Conservation (phyloP, 2,113 vertebrate genomes). For the Myrmecobius fasciatus region DNA sequence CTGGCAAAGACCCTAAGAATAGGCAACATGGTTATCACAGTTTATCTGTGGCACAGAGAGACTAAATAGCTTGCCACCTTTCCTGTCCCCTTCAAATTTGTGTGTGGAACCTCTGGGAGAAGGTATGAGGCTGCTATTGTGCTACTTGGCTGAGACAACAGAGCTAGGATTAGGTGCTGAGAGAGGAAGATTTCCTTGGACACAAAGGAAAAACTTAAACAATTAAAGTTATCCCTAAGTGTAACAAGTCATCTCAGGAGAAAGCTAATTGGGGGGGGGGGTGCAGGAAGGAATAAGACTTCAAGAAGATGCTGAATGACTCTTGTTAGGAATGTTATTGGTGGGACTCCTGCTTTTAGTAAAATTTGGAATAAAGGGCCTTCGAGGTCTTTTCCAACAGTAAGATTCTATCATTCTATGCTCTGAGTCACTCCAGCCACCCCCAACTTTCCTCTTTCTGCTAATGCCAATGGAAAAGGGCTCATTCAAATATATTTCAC, state of each 20-base stretch:
- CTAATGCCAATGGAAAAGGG: conserved; percentile 5
- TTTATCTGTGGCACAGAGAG: conserved; percentile 8
- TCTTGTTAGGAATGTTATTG: background rate
- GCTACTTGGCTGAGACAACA: background rate
- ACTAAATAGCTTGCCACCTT: background rate
- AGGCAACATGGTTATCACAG: conserved; percentile 19
- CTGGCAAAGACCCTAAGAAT: background rate
- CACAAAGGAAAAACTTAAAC: background rate
- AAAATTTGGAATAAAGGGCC: background rate
- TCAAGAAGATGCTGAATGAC: background rate
- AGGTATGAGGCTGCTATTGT: background rate
- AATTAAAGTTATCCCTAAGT: background rate
- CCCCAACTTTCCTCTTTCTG: background rate
- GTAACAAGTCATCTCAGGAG: background rate
- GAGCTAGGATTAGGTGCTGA: background rate
- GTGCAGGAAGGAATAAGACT: too few relatives aligned
- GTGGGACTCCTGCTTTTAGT: background rate
- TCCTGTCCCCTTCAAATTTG: background rate
- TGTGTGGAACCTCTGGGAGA: background rate
- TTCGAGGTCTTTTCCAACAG: background rate
- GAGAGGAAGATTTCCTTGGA: background rate
- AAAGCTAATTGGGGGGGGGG: background rate
- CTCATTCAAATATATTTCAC: background rate
- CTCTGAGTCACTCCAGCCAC: background rate
- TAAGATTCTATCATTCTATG: background rate